Percentiles rank a stretch among this genome's conserved stretches.
Evolutionary conservation across 30 jellyfish, hydroid and myxozoan genomes (phyloP).

Genomic region (Hydractinia symbiolongicarpus): DNA sequence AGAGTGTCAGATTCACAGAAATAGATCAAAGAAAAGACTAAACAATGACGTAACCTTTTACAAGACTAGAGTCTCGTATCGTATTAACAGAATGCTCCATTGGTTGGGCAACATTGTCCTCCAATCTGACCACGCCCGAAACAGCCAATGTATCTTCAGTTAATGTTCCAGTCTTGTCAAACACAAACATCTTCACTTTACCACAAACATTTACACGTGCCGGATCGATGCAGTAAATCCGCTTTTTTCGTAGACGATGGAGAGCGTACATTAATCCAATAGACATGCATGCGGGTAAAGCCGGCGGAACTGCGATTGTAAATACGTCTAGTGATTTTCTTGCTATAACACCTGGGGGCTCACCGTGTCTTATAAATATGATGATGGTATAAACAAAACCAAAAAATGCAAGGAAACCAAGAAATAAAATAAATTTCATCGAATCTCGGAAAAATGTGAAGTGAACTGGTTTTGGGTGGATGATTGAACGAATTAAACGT

Average conservation of each 20-base stretch:
- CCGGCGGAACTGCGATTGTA: conserved; percentile 47
- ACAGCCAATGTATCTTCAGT: conserved; percentile 34
- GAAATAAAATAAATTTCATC: conserved; percentile 12
- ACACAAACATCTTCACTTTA: conserved; percentile 17
- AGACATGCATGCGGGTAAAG: conserved; percentile 28
- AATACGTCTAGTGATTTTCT: conserved; percentile 21
- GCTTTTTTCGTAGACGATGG: neutral
- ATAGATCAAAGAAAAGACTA: neutral
- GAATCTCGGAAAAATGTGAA: conserved; percentile 34
- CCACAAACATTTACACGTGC: conserved; percentile 41
- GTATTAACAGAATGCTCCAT: neutral
- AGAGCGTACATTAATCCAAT: conserved; percentile 33
- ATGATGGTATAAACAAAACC: conserved; percentile 38
- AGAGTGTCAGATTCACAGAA: no score
- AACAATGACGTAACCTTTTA: neutral
- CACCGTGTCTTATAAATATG: conserved; percentile 21
- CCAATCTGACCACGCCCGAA: neutral
- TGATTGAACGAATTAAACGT: conserved; percentile 24
- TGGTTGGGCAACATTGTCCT: neutral
- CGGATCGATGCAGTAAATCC: conserved; percentile 36
- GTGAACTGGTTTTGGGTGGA: conserved; percentile 34
- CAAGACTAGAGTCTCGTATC: neutral
- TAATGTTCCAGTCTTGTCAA: conserved; percentile 57
- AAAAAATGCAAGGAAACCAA: conserved; percentile 20
- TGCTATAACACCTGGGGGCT: neutral